Evolutionary conservation across 1,140 invertebrate species (phyloP).

Genomic region (Leptoteleia sp.): DNA sequence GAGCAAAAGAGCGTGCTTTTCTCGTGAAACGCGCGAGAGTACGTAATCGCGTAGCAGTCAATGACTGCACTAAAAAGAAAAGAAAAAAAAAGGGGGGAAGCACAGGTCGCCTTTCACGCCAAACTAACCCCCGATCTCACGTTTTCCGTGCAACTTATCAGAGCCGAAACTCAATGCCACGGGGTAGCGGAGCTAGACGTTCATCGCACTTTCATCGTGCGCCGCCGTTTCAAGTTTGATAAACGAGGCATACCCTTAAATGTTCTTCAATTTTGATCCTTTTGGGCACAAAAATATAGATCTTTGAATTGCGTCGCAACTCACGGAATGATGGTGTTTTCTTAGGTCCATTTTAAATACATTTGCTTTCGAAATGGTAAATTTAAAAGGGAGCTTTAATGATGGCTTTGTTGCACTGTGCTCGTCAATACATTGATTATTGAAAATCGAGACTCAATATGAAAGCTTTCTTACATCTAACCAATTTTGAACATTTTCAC

Average conservation of each 20-base stretch:
- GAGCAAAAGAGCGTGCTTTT: conserved; percentile 22
- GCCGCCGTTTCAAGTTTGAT: conserved; percentile 53
- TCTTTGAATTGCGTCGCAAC: conserved; percentile 1
- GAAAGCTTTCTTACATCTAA: too few relatives aligned
- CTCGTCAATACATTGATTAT: too few relatives aligned
- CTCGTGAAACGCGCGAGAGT: conserved; percentile 16
- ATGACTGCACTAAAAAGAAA: conserved; percentile 29
- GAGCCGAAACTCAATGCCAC: conserved; percentile 45
- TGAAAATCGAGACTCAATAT: too few relatives aligned
- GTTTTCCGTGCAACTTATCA: conserved; percentile 58
- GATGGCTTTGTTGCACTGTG: not conserved
- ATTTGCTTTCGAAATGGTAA: too few relatives aligned
- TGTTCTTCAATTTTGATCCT: conserved; percentile 51
- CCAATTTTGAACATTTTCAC: too few relatives aligned
- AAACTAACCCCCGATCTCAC: conserved; percentile 52
- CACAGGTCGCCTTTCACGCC: conserved; percentile 46
- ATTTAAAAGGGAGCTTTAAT: conserved; percentile 19
- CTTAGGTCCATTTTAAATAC: conserved; percentile 21
- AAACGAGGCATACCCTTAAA: conserved; percentile 52
- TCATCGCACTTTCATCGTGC: conserved; percentile 53
- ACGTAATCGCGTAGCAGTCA: conserved; percentile 45
- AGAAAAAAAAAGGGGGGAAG: not conserved
- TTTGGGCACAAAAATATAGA: conserved; percentile 32
- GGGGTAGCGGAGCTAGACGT: conserved; percentile 31
- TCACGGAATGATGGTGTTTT: conserved; percentile 20